Percentiles rank a stretch among this genome's conserved stretches.
Conservation (phyloP, 2,797 vertebrate species). For the Propithecus deckenii region DNA sequence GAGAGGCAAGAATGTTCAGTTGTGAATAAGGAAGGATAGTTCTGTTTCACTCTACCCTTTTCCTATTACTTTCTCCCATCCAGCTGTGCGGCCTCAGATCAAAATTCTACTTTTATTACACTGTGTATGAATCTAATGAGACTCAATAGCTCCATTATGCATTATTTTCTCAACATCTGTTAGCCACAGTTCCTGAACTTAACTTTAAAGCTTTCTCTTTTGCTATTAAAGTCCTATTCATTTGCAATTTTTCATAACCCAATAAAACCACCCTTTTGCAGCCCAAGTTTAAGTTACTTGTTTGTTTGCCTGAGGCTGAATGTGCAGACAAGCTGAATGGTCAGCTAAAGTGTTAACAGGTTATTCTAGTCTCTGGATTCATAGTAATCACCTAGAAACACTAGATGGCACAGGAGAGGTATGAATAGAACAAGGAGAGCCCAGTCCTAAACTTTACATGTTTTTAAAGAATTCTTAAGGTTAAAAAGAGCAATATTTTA, state of each 20-base stretch:
- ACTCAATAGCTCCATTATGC: neutral
- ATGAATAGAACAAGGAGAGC: constrained; percentile 49
- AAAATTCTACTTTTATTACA: constrained; percentile 55
- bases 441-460: neutral
- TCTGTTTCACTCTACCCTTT: neutral
- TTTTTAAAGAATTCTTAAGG: neutral
- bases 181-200: neutral
- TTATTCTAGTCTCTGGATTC: neutral
- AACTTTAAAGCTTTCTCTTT: constrained; percentile 22
- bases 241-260: constrained; percentile 39
- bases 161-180: constrained; percentile 48
- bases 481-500: neutral
- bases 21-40: neutral
- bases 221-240: constrained; percentile 47
- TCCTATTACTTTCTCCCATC: constrained; percentile 39
- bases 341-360: neutral
- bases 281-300: constrained; percentile 27
- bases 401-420: constrained; percentile 85
- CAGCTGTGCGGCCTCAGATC: constrained; percentile 38
- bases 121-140: neutral
- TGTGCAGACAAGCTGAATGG: neutral
- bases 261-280: constrained; percentile 26
- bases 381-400: constrained; percentile 72
- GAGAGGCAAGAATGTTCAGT: constrained; percentile 4
- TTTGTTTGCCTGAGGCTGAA: neutral